Conservation (phyloP, 1,140 invertebrate species). For the Phenacoccus solenopsis region DNA sequence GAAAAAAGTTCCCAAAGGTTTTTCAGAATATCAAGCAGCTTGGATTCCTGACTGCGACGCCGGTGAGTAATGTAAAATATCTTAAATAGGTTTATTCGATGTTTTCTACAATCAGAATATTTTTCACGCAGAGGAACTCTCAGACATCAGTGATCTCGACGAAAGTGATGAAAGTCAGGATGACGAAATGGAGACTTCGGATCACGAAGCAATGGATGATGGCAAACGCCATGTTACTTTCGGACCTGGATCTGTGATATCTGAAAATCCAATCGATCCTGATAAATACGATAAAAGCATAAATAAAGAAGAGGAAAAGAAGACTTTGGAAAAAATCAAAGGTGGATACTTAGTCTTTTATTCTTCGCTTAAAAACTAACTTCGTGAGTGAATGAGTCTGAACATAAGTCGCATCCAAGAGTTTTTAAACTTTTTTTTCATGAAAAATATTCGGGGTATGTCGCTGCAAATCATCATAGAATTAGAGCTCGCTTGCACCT, state of each 20-base stretch:
- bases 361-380: not conserved
- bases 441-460: too few species aligned
- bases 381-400: too few species aligned
- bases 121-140: not conserved
- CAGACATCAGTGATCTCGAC: constrained; percentile 30
- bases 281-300: constrained; percentile 41
- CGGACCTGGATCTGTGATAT: constrained; percentile 32
- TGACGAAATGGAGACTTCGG: constrained; percentile 29
- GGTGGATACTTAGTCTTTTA: constrained; percentile 29
- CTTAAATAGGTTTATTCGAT: constrained; percentile 10
- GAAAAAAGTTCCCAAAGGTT: constrained; percentile 82
- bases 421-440: too few species aligned
- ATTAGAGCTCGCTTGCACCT: too few species aligned
- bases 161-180: constrained; percentile 38
- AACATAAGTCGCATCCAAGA: too few species aligned
- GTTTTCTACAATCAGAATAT: constrained; percentile 26
- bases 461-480: too few species aligned
- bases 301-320: constrained; percentile 58
- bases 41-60: constrained; percentile 71
- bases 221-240: constrained; percentile 27
- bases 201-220: constrained; percentile 27
- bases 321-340: constrained; percentile 55
- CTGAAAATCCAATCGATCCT: constrained; percentile 28
- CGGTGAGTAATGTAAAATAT: constrained; percentile 16
- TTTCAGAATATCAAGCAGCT: constrained; percentile 90